A percentile compares a stretch with the other conserved stretches of the same genome.
Conservation (phyloP, 1,140 invertebrate species). For the Bombus sylvicola region DNA sequence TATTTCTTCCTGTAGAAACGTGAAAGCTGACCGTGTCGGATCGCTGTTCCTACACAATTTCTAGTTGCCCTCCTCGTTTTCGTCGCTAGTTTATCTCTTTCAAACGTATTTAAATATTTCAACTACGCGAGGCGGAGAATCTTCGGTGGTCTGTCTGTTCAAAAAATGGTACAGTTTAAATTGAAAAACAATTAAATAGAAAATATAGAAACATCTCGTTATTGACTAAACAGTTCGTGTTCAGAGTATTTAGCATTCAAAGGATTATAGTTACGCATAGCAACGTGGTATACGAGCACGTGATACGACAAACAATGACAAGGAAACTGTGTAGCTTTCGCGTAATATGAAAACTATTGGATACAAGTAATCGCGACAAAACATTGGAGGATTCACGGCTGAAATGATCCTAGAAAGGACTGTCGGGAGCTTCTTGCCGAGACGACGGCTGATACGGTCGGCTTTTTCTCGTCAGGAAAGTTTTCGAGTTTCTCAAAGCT, state of each 20-base stretch:
- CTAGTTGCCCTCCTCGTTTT: too few species aligned
- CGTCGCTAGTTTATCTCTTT: background rate
- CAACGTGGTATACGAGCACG: background rate
- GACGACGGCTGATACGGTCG: slow-evolving; percentile 51
- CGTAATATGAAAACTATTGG: slow-evolving; percentile 58
- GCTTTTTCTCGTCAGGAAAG: slow-evolving; percentile 64
- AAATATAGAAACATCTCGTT: background rate
- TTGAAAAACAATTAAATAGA: too few species aligned
- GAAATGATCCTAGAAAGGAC: slow-evolving; percentile 59
- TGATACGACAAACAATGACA: background rate
- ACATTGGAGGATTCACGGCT: slow-evolving; percentile 54
- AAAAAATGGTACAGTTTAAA: too few species aligned
- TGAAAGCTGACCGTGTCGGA: slow-evolving; percentile 48
- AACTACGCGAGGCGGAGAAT: too few species aligned
- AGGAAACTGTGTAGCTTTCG: background rate
- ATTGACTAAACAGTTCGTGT: background rate
- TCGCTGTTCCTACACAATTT: slow-evolving; percentile 31
- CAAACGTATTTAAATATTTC: background rate
- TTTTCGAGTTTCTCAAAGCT: slow-evolving; percentile 67
- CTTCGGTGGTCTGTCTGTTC: too few species aligned
- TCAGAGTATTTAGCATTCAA: background rate
- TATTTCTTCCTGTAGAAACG: slow-evolving; percentile 38
- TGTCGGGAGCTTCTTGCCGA: slow-evolving; percentile 55
- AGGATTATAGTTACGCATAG: background rate
- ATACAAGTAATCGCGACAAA: slow-evolving; percentile 58